Conservation (phyloP, 2,797 vertebrate genomes). For the Alectoris magna region DNA sequence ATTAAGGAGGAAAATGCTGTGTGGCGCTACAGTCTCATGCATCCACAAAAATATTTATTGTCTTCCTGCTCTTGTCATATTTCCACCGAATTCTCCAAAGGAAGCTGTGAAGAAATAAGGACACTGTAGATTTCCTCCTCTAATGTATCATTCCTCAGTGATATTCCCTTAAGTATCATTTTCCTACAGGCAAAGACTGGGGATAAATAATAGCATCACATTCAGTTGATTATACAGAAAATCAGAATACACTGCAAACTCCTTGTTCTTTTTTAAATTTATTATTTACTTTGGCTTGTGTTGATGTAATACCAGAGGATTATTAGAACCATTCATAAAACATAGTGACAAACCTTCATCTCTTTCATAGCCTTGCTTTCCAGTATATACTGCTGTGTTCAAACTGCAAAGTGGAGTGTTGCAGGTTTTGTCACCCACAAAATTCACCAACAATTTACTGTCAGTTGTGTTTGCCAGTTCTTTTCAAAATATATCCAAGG, state of each 20-base stretch:
- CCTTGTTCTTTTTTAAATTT: neutral
- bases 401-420: neutral
- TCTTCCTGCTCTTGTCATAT: neutral
- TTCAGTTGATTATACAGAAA: neutral
- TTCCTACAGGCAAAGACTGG: neutral
- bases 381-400: neutral
- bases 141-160: neutral
- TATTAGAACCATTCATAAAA: neutral
- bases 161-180: neutral
- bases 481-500: neutral
- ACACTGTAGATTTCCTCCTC: neutral
- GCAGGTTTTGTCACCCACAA: neutral
- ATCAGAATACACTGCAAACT: neutral
- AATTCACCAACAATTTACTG: neutral
- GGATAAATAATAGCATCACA: neutral
- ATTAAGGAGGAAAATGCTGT: neutral
- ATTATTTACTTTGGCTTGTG: neutral
- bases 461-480: neutral
- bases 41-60: neutral
- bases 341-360: neutral
- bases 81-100: neutral
- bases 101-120: neutral
- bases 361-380: neutral
- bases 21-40: accelerated
- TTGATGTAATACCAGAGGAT: neutral